phyloP scores from a whole-genome alignment of 2,888 invertebrate genomes.

The Drosophila nigricruria region DNA sequence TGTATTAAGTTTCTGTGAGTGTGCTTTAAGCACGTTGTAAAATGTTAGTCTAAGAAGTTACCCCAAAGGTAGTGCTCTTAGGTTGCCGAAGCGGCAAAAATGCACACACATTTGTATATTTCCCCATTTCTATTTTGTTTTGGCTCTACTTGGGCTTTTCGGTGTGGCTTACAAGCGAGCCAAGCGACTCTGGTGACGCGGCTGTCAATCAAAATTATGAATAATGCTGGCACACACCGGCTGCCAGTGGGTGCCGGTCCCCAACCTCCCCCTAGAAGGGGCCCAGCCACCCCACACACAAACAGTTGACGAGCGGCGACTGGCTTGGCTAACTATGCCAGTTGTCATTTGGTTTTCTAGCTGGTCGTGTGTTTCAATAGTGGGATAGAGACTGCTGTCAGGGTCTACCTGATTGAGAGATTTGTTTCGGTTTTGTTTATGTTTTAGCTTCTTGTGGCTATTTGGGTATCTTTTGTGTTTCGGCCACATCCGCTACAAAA shows the following conservation, averaged over 20 bases:
- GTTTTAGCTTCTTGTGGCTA: background rate
- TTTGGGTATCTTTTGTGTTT: background rate
- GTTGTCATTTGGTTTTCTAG: conserved; percentile 75
- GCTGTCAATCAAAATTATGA: conserved; percentile 81
- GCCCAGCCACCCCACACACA: conserved; percentile 7
- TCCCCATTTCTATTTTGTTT: conserved; percentile 19
- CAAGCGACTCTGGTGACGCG: conserved; percentile 30
- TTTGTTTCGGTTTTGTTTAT: background rate
- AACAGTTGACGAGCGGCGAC: conserved; percentile 48
- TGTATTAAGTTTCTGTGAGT: conserved; percentile 59
- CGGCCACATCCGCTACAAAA: conserved; percentile 51
- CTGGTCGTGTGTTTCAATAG: conserved; percentile 20
- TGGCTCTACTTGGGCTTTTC: conserved; percentile 12
- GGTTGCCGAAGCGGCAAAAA: conserved; percentile 71
- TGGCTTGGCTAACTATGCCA: conserved; percentile 63
- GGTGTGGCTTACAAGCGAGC: conserved; percentile 31
- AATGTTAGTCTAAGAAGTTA: conserved; percentile 44
- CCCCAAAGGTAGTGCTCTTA: background rate
- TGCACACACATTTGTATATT: conserved; percentile 56
- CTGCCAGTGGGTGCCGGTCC: conserved; percentile 23
- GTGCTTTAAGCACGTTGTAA: conserved; percentile 22
- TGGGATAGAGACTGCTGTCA: conserved; percentile 17
- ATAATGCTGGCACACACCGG: conserved; percentile 41
- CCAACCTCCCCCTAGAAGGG: background rate
- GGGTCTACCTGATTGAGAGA: conserved; percentile 22